Percentiles rank a stretch among this genome's conserved stretches.
Conservation (phyloP, 2,113 vertebrate species). For the Toxostoma redivivum region DNA sequence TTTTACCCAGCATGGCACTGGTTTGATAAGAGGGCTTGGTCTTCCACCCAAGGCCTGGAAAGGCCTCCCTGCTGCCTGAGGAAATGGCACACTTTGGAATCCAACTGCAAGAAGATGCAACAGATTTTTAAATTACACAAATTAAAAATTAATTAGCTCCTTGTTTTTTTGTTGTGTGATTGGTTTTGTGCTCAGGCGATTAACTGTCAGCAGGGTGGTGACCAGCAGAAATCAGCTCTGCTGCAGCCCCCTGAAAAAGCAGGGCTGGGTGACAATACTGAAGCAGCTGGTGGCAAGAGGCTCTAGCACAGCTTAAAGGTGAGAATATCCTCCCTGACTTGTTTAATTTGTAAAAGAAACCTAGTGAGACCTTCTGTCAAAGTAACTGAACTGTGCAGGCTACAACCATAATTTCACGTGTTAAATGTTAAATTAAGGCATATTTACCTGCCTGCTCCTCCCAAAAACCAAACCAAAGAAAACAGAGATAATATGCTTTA, state of each 20-base stretch:
- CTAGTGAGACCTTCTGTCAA: not conserved
- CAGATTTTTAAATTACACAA: constrained; percentile 15
- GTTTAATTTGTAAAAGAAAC: not conserved
- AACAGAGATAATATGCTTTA: not conserved
- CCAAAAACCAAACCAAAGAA: not conserved
- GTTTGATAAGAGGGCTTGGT: not conserved
- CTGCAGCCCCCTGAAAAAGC: not conserved
- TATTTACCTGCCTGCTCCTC: not conserved
- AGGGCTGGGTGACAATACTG: not conserved
- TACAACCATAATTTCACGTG: not conserved
- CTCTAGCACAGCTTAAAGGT: not conserved
- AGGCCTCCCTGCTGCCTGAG: not conserved
- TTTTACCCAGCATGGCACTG: not conserved
- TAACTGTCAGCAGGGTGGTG: constrained; percentile 15
- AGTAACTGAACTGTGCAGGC: not conserved
- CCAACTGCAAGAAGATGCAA: constrained; percentile 26
- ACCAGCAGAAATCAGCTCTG: constrained; percentile 7
- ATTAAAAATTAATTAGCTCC: constrained; percentile 44
- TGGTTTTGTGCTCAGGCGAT: constrained; percentile 12
- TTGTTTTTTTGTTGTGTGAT: not conserved
- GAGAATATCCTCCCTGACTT: not conserved
- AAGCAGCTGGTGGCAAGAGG: not conserved
- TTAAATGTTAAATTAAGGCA: not conserved
- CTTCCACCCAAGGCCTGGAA: not conserved
- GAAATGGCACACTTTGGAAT: not conserved